These are phyloP conservation scores for Dasypogon diadema DNA, from an alignment of 2,888 invertebrate species.

Conservation along the genomic window DNA sequence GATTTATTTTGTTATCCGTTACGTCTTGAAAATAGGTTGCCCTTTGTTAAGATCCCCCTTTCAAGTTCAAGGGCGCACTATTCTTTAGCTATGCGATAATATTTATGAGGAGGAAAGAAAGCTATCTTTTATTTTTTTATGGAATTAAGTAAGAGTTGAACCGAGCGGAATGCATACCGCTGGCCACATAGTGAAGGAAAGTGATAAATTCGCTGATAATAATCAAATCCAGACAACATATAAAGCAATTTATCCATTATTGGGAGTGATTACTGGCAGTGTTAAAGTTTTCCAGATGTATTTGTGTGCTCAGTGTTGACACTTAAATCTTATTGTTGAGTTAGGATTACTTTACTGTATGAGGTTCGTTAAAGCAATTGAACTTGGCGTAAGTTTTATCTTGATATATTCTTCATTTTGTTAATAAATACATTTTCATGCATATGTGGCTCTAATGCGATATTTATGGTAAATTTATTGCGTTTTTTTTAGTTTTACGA, in stretches of 20 bases:
- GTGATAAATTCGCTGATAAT: conserved; percentile 48
- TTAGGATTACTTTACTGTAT: conserved; percentile 41
- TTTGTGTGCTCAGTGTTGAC: conserved; percentile 33
- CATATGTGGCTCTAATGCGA: conserved; percentile 22
- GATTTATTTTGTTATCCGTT: conserved; percentile 1
- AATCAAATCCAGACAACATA: conserved; percentile 47
- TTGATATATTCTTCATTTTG: conserved; percentile 19
- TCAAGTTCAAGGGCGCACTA: conserved; percentile 38
- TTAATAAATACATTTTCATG: conserved; percentile 34
- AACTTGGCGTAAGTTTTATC: conserved; percentile 48
- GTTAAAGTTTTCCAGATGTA: conserved; percentile 7
- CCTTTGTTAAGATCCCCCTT: conserved; percentile 17
- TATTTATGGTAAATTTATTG: conserved; percentile 35
- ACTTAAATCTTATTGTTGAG: conserved; percentile 47
- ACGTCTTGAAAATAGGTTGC: conserved; percentile 20
- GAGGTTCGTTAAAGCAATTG: conserved; percentile 48
- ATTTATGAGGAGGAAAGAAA: conserved; percentile 7
- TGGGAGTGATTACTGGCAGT: conserved; percentile 43
- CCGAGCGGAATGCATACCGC: conserved; percentile 24
- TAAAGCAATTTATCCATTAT: conserved; percentile 50
- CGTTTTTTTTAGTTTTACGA: conserved; percentile 30
- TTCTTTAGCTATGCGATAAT: conserved; percentile 24
- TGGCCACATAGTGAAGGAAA: conserved; percentile 38
- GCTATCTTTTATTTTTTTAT: not conserved
- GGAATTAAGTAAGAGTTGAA: conserved; percentile 25